Evolutionary conservation across 2,888 invertebrate species (phyloP).

Genomic region (Heliconius ismenius): DNA sequence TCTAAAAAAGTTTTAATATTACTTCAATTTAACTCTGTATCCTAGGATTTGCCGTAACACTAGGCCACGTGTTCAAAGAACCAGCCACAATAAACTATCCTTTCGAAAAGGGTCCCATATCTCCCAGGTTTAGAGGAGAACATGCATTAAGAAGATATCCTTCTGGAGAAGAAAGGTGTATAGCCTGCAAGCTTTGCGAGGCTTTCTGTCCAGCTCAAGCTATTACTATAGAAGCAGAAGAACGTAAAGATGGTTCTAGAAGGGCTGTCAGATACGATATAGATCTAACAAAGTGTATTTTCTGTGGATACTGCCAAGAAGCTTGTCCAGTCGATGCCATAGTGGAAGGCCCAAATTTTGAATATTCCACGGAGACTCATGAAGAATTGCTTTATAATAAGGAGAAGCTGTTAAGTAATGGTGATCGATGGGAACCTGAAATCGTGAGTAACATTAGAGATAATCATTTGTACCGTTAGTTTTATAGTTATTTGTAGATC

Average conservation of each 20-base stretch:
- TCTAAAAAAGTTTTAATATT: background rate
- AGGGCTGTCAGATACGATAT: slow-evolving; percentile 99
- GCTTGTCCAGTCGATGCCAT: slow-evolving; percentile 99
- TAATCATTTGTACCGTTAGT: slow-evolving; percentile 68
- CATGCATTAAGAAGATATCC: slow-evolving; percentile 98
- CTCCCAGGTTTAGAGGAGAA: slow-evolving; percentile 98
- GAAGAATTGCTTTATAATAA: slow-evolving; percentile 99
- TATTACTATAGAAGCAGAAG: slow-evolving; percentile 99
- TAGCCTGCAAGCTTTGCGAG: slow-evolving; percentile 99
- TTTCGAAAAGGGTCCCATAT: slow-evolving; percentile 99
- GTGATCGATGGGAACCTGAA: slow-evolving; percentile 99
- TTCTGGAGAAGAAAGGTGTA: slow-evolving; percentile 98
- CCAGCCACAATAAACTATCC: slow-evolving; percentile 99
- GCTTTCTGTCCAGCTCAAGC: slow-evolving; percentile 99
- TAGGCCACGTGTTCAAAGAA: slow-evolving; percentile 87
- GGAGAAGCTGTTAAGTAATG: slow-evolving; percentile 96
- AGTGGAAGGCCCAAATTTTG: slow-evolving; percentile 99
- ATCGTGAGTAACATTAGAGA: slow-evolving; percentile 93
- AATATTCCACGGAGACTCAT: slow-evolving; percentile 97
- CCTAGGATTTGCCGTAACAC: slow-evolving; percentile 89
- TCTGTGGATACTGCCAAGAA: slow-evolving; percentile 99
- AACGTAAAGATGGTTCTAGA: slow-evolving; percentile 95
- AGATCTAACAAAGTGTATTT: slow-evolving; percentile 98
- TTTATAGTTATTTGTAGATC: background rate
- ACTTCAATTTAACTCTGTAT: background rate